A percentile compares a stretch with the other conserved stretches of the same genome.
Conservation (phyloP, 2,113 vertebrate species). For the Scolopax mira region DNA sequence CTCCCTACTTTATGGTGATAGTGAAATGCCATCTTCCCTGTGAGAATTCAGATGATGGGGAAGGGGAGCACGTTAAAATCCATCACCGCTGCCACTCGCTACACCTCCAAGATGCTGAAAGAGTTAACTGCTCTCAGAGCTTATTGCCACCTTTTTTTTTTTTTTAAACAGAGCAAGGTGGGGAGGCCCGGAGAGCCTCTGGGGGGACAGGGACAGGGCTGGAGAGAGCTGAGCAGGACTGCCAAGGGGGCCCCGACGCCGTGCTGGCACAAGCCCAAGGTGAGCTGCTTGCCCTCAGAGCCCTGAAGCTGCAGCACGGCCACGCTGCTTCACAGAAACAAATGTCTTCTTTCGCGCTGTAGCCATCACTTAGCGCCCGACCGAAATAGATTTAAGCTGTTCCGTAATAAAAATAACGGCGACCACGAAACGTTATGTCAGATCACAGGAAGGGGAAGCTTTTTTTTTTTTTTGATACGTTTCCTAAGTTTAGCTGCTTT, state of each 20-base stretch:
- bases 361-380: background rate
- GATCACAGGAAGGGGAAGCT: slow-evolving; percentile 18
- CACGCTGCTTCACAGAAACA: background rate
- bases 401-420: background rate
- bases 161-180: background rate
- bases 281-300: background rate
- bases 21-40: background rate
- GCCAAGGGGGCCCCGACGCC: background rate
- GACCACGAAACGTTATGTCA: background rate
- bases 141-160: background rate
- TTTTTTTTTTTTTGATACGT: background rate
- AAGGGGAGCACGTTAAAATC: background rate
- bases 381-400: slow-evolving; percentile 4
- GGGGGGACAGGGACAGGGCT: background rate
- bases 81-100: background rate
- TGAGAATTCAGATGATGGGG: background rate
- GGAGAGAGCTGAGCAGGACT: fast-evolving
- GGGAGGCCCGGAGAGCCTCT: background rate
- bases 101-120: background rate
- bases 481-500: slow-evolving; percentile 13
- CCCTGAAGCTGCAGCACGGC: background rate
- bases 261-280: background rate
- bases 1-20: background rate
- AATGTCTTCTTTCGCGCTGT: background rate
- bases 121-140: background rate